A percentile compares a stretch with the other conserved stretches of the same genome.
phyloP scores from a whole-genome alignment of 2,113 vertebrate genomes.

The Formicarius rufipectus region DNA sequence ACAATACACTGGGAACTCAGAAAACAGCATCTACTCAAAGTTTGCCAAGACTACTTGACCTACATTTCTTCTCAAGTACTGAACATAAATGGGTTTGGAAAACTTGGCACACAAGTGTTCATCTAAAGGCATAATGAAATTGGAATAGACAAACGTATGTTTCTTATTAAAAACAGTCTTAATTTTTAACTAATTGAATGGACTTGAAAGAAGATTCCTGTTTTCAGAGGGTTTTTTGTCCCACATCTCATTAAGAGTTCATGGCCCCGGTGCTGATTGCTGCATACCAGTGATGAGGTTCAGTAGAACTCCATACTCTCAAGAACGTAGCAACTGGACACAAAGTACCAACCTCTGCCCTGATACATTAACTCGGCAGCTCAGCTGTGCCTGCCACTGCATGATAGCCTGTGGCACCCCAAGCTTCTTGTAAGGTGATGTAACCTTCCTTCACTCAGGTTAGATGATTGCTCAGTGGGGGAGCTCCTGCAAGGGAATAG shows the following conservation, averaged over 20 bases:
- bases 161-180: background rate
- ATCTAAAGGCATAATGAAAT: background rate
- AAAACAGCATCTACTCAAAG: background rate
- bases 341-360: background rate
- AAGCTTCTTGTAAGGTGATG: rapidly evolving
- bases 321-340: background rate
- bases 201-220: background rate
- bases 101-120: background rate
- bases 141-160: background rate
- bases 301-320: background rate
- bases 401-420: background rate
- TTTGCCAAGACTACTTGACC: background rate
- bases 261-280: background rate
- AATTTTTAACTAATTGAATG: background rate
- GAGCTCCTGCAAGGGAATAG: background rate
- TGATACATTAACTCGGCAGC: background rate
- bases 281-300: background rate
- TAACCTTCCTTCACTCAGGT: background rate
- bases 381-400: background rate
- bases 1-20: background rate
- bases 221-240: background rate
- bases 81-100: background rate
- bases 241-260: background rate
- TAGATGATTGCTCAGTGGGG: background rate
- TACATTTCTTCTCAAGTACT: background rate